Conservation (phyloP, 1,140 invertebrate species). For the Euglossa dilemma region DNA sequence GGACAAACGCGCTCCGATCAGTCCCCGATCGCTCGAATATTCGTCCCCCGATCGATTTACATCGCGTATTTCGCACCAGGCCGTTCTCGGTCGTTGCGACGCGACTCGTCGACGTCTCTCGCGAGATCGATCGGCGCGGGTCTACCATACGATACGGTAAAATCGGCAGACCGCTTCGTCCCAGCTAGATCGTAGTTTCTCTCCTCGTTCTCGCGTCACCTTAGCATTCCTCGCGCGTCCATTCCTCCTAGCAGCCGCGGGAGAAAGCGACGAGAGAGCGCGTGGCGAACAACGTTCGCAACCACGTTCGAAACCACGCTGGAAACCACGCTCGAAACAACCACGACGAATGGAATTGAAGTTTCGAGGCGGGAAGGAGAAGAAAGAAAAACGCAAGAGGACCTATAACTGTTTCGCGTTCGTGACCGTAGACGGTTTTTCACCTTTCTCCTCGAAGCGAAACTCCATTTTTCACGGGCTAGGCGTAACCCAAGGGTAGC, state of each 20-base stretch:
- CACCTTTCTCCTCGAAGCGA: not conserved
- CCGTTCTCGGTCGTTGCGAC: slow-evolving; percentile 23
- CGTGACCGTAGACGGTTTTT: slow-evolving; percentile 22
- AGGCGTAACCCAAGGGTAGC: not conserved
- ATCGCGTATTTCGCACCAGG: slow-evolving; percentile 49
- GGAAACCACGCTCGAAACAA: no score
- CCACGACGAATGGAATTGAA: no score
- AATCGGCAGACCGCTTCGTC: not conserved
- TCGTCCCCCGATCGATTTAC: slow-evolving; percentile 36
- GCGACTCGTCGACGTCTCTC: not conserved
- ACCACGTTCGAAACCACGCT: no score
- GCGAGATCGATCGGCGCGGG: slow-evolving; percentile 22
- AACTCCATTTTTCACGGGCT: slow-evolving; percentile 62
- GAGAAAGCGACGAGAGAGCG: not conserved
- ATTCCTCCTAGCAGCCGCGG: not conserved
- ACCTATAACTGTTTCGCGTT: slow-evolving; percentile 54
- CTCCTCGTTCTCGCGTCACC: not conserved
- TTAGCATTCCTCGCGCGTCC: not conserved
- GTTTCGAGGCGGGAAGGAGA: not conserved
- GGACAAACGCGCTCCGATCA: not conserved
- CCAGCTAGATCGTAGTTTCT: not conserved
- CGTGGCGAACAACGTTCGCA: not conserved
- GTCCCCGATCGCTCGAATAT: slow-evolving; percentile 19
- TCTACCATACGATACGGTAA: not conserved
- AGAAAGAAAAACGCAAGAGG: not conserved